Base-by-base conservation (phyloP, 2,113 vertebrate species). In the Meleagris gallopavo region DNA sequence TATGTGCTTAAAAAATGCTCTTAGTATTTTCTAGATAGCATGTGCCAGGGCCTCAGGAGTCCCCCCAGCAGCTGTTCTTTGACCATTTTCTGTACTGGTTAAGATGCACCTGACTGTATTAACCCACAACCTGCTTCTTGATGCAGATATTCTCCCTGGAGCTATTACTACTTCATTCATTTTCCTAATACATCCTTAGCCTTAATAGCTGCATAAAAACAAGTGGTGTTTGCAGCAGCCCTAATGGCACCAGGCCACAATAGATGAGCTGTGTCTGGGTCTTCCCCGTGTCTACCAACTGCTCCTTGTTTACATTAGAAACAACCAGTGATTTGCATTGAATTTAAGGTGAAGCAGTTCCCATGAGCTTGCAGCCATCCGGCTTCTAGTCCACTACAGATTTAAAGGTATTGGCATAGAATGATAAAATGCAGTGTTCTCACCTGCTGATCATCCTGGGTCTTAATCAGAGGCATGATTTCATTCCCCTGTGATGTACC, bases 11-110 rank as follows among this genome's bases (percentile, higher is more conserved):
- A 52, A 52, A 67, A 93, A 75, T 72, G 43, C 85, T 43, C 82
- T 41, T 40, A 67, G 20, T 83, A 40, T 81, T 95, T 77, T 83
- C 83, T 91, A 61, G 85, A n/a, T 36, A 71, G 62, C 9, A 4
- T 32, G 16, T 66, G 83, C 43, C 43, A 67, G 60, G 70, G 36
- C 66, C 71, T 91, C 67, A 0, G 1, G 61, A 30, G 74, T 34
- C 18, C 69, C 64, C 79, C 18, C 62, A 89, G 88, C 94, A 95
- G 77, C 84, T 95, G 84, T 52, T 91, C 64, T 62, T 67, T 75
- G 76, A 40, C 88, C 43, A n/a, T 61, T 91, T 4, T 66, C 65
- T 81, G 13, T 25, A 8, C 32, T 50, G 83, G 52, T 43, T 17
- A 62, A 70, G 64, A 52, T 48, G 61, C 88, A 83, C 69, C 3